These are phyloP conservation scores for Drosophila suboccidentalis DNA, from an alignment of 2,888 invertebrate genomes.

Conservation along the genomic window DNA sequence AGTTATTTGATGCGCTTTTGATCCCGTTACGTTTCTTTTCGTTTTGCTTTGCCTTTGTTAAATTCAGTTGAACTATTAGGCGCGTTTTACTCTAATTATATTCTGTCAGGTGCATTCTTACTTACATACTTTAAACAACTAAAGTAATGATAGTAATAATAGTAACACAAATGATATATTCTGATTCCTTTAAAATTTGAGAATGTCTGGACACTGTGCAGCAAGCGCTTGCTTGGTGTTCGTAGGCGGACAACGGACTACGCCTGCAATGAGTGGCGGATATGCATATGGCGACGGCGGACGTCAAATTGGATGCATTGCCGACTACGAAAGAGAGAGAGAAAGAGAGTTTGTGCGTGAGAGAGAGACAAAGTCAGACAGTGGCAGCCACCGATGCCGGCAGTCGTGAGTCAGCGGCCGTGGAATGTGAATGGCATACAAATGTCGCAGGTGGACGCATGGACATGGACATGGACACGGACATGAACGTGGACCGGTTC, in stretches of 20 bases:
- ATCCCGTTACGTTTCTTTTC: too few relatives aligned
- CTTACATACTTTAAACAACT: too few relatives aligned
- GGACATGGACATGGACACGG: slow-evolving; percentile 32
- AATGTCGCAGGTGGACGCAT: slow-evolving; percentile 66
- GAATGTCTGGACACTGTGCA: slow-evolving; percentile 36
- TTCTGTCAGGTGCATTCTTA: too few relatives aligned
- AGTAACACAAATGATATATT: not conserved
- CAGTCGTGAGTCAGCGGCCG: slow-evolving; percentile 69
- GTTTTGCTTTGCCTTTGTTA: too few relatives aligned
- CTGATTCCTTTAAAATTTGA: not conserved
- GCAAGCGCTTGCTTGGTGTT: slow-evolving; percentile 33
- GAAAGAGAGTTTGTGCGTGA: slow-evolving; percentile 21
- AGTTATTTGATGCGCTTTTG: too few relatives aligned
- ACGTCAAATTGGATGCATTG: slow-evolving; percentile 61
- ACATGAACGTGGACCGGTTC: slow-evolving; percentile 51
- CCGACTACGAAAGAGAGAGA: slow-evolving; percentile 30
- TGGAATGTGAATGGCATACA: slow-evolving; percentile 81
- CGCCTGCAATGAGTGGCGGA: slow-evolving; percentile 72
- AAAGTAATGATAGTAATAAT: too few relatives aligned
- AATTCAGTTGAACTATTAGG: too few relatives aligned
- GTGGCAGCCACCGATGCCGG: slow-evolving; percentile 54
- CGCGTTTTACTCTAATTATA: too few relatives aligned
- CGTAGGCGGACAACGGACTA: slow-evolving; percentile 64
- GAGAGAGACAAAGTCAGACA: slow-evolving; percentile 38
- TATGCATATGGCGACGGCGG: slow-evolving; percentile 70